Evolutionary conservation across 2,888 invertebrate genomes (phyloP).

Genomic region (Hypercompe scribonia): DNA sequence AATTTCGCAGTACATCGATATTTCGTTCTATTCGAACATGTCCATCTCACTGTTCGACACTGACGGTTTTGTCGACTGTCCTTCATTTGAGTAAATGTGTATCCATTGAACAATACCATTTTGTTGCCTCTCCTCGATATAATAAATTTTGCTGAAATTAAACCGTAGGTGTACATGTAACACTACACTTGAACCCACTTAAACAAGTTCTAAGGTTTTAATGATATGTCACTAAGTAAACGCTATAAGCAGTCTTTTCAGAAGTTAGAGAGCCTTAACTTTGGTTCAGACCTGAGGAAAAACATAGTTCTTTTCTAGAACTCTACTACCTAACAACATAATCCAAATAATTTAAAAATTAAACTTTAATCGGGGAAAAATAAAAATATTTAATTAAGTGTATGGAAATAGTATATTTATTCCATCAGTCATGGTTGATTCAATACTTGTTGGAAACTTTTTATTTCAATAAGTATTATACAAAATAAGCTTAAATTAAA

Average conservation of each 20-base stretch:
- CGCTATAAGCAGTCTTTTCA: not conserved
- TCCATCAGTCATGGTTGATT: not conserved
- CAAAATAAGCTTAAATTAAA: not conserved
- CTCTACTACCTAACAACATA: not conserved
- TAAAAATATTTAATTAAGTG: not conserved
- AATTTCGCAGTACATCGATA: conserved; percentile 35
- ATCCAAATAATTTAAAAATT: not conserved
- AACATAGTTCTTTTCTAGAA: not conserved
- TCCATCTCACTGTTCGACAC: conserved; percentile 27
- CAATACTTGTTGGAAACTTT: not conserved
- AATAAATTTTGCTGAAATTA: conserved; percentile 14
- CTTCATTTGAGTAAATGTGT: conserved; percentile 12
- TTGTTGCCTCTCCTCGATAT: conserved; percentile 25
- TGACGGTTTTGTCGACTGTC: not conserved
- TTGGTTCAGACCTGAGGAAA: not conserved
- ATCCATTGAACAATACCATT: conserved; percentile 26
- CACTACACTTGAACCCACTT: not conserved
- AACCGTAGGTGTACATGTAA: not conserved
- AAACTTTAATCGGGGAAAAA: not conserved
- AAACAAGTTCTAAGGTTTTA: not conserved
- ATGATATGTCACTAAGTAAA: not conserved
- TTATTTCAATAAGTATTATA: not conserved
- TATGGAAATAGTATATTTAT: not conserved
- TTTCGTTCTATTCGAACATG: conserved; percentile 34
- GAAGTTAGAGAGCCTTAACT: not conserved